Evolutionary conservation across 2,888 invertebrate genomes (phyloP).

Genomic region (Scrobipalpa costella): DNA sequence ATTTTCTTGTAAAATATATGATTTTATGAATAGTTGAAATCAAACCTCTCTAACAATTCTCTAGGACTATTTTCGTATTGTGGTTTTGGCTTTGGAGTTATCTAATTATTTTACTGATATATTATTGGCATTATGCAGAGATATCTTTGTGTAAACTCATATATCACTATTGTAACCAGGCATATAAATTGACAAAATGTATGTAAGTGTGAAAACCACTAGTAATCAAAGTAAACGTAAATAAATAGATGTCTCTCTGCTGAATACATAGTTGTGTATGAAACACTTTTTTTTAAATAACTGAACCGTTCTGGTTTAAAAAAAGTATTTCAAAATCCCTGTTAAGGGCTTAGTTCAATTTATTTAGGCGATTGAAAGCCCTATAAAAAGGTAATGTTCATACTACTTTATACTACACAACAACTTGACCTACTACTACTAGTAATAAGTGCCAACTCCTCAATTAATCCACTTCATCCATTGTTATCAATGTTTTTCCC

Average conservation of each 20-base stretch:
- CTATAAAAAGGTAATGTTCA: not conserved
- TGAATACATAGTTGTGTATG: too few relatives aligned
- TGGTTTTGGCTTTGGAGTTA: conserved; percentile 10
- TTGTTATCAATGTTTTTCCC: conserved; percentile 32
- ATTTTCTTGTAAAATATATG: not conserved
- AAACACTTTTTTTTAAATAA: too few relatives aligned
- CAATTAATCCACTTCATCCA: conserved; percentile 34
- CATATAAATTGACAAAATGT: too few relatives aligned
- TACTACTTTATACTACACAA: not conserved
- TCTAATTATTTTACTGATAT: not conserved
- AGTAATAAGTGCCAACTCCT: conserved; percentile 22
- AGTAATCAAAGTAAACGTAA: too few relatives aligned
- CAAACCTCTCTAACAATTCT: too few relatives aligned
- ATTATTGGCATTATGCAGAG: not conserved
- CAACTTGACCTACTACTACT: not conserved
- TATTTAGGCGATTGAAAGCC: too few relatives aligned
- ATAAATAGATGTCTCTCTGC: too few relatives aligned
- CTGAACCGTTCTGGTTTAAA: too few relatives aligned
- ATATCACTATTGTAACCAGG: not conserved
- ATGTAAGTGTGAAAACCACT: too few relatives aligned
- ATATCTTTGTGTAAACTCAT: too few relatives aligned
- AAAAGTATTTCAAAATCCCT: too few relatives aligned
- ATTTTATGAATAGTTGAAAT: not conserved
- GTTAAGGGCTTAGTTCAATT: too few relatives aligned
- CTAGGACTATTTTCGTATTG: not conserved